Evolutionary conservation across 2,888 invertebrate species (phyloP).

Genomic region (Ptycholaimellus sp.): DNA sequence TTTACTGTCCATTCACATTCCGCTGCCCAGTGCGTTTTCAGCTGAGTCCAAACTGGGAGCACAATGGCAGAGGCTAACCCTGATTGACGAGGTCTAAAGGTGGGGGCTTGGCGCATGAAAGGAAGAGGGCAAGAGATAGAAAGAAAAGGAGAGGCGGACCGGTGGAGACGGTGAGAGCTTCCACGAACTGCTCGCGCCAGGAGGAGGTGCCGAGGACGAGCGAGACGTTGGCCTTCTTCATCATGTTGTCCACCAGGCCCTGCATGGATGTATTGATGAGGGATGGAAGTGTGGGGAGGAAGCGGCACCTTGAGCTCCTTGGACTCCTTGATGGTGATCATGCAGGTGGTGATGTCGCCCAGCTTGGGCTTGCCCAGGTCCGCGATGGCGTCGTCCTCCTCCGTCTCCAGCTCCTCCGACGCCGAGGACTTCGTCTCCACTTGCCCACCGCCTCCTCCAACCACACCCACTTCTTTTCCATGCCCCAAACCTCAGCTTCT

Average conservation of each 20-base stretch:
- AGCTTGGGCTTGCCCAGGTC: conserved; percentile 63
- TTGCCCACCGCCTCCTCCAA: no score
- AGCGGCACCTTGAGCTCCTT: conserved; percentile 99
- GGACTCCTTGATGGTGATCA: conserved; percentile 80
- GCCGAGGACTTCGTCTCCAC: no score
- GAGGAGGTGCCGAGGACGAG: conserved; percentile 72
- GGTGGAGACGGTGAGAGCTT: conserved; percentile 75
- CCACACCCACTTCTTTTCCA: no score
- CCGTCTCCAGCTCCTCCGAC: conserved; percentile 11
- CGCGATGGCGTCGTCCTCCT: conserved; percentile 28
- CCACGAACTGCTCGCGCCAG: conserved; percentile 94
- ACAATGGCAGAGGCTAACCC: no score
- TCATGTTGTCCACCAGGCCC: conserved; percentile 66
- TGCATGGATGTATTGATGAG: conserved; percentile 11
- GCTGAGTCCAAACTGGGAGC: no score
- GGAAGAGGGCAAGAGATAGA: no score
- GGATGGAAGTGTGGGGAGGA: no score
- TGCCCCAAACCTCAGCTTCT: no score
- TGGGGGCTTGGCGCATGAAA: no score
- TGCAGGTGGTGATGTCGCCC: conserved; percentile 59
- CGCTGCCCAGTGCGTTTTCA: no score
- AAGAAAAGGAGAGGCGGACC: conserved; percentile 34
- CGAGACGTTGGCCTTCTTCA: conserved; percentile 84
- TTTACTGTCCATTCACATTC: no score
- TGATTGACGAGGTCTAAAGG: no score